Evolutionary conservation across 2,888 invertebrate species (phyloP), one percentile per base, ranked within the genome.

Genomic region (Athalia rosae): DNA sequence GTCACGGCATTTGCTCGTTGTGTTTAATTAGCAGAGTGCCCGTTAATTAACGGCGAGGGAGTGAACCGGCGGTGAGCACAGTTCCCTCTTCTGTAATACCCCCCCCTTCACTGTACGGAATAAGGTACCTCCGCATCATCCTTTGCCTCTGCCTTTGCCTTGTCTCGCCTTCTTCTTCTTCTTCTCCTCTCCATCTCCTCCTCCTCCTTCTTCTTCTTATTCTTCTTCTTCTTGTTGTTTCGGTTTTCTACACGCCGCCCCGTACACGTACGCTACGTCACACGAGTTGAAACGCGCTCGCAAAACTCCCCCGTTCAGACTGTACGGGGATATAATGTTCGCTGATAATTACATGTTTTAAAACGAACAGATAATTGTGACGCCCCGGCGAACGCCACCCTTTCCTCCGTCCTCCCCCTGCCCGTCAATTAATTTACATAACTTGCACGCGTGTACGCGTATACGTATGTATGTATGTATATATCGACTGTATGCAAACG

Each of bases 1-100:
- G 71, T 71, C 71, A 45, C 71, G 71, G 71, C 71, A 71, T 71
- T 71, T 71, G 13, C 58, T 71, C 71, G 71, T 71, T 58, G 71
- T 71, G 71, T 71, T 71, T 71, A 71, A 71, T 71, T 71, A 71
- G 71, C 71, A 56, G 58, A 71, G 71, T 71, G 71, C 56, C 71
- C 71, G 71, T 71, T 71, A 71, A 71, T 71, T 71, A 71, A 71
- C 71, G 58, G 45, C 56, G 45, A 58, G 71, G 71, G 71, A 71
- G 66, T 66, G 47, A 47, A 43, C 43, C 53, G 53, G 53, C 53
- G 53, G 53, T 53, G 47, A 67, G 67, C 15, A 28, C 47, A 28
- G 50, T 53, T 11, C 50, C 50, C 67, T 67, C 67, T 67, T 67
- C 50, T 67, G 41, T 45, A 28, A 28, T 15, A n/a, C 50, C 11